Base-by-base conservation (phyloP, 37 sponge, comb jelly and placozoan genomes). In the Mnemiopsis leidyi region DNA sequence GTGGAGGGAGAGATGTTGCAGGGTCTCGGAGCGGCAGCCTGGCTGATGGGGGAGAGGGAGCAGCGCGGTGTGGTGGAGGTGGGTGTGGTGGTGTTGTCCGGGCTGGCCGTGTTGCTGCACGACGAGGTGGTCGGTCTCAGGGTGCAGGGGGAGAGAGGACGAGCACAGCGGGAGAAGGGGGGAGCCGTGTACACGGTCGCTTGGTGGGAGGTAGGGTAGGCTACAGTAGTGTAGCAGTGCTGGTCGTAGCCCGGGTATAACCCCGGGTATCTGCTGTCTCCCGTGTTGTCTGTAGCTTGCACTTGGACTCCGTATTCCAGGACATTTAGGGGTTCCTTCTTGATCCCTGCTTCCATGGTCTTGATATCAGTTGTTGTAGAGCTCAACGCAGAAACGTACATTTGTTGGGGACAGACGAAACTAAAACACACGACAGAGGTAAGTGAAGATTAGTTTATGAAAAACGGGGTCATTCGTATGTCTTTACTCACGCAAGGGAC, bases 381-480 rank as follows among this genome's bases (percentile, higher is more conserved):
- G 32, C 32, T 77, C 20, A 77, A 32, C 33, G 79, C 79, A 31
- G 79, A 77, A 32, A 77, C 79, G 79, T 77, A 77, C 79, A 77
- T 77, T 18, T 1, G 79, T 34, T 32, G 34, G 20, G 79, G 36
- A 25, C 73, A 69, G 32, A 77, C 79, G 33, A 77, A 77, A 77
- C 79, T 77, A 77, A 77, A 77, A 77, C 79, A 77, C 79, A 77
- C 79, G 16, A 26, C 35, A 31, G 36, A 18, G 79, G 16, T 77
- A 77, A 77, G 79, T 77, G 79, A 77, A 77, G 79, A 77, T 77
- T 77, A 77, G 79, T 77, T 77, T 77, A 77, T 32, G 79, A 77
- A 77, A 77, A 77, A 77, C 79, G 79, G 79, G 79, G 79, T 77
- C 79, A 77, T 77, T 77, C 79, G 79, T 77, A 77, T 77, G 79